Evolutionary conservation across 1,140 invertebrate genomes (phyloP), one percentile per base, ranked within the genome.

Genomic region (Ceratoteleas bidentatus): DNA sequence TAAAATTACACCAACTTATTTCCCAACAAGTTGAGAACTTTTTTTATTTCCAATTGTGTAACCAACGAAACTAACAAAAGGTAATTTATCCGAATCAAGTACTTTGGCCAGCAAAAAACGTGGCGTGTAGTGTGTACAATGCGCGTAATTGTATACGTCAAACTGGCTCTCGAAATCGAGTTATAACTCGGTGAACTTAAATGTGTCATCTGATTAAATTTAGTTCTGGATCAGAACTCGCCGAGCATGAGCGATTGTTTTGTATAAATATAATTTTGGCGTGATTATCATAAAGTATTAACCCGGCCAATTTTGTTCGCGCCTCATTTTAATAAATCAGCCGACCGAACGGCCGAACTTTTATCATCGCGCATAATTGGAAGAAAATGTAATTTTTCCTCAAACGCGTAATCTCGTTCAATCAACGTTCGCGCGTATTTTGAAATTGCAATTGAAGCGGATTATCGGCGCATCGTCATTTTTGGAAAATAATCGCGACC

Each of bases 351-450:
- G 36, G 36, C 10, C 36, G 36, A 40, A 40, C 36, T 40, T 40
- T 40, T 40, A 40, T 11, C 36, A 11, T 6, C 36, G 36, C 10
- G 7, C 10, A 40, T 40, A 40, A 40, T 40, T 40, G 36, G 36
- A 40, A 40, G 36, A 40, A 40, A 40, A 40, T 40, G 36, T 40
- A 40, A 40, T 40, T 40, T 11, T 40, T 40, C 36, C 36, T 40
- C 36, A 40, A 40, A 40, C 36, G 36, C 36, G 10, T 6, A 40
- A 40, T 40, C 36, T 40, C 36, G 36, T 40, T 40, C 36, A 40
- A 40, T 40, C 36, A 40, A 40, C 6, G 10, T 40, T 40, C 36
- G 36, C 36, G 10, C 0, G 10, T 11, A 40, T 40, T 40, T 40
- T 40, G 36, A 6, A 40, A 40, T 40, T 40, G 7, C 36, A 11